Conservation (phyloP, 2,888 invertebrate species). For the Macrophya alboannulata region DNA sequence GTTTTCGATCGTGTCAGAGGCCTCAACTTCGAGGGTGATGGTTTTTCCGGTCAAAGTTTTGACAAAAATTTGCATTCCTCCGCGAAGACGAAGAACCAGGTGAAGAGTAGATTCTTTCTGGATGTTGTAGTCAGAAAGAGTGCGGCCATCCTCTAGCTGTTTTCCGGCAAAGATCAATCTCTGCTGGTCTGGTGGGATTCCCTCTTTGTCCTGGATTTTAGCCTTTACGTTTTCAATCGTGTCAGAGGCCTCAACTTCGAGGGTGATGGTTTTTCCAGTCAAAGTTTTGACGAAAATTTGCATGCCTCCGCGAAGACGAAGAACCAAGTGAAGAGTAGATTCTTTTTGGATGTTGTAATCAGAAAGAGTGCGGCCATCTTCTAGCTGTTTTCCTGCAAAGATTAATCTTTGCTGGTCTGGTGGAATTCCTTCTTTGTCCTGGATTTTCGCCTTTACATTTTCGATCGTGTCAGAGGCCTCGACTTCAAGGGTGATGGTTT, state of each 20-base stretch:
- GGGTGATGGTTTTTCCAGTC: conserved; percentile 68
- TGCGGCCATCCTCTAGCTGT: conserved; percentile 65
- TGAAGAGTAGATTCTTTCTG: conserved; percentile 61
- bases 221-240: conserved; percentile 68
- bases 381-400: conserved; percentile 69
- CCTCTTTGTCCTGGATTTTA: conserved; percentile 69
- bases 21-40: conserved; percentile 69
- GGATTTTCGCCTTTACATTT: too few species aligned
- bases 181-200: conserved; percentile 67
- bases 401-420: too few species aligned
- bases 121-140: conserved; percentile 65
- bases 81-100: conserved; percentile 50
- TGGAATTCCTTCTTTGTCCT: too few species aligned
- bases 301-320: conserved; percentile 69
- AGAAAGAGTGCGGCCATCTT: conserved; percentile 68
- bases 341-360: conserved; percentile 71
- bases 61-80: conserved; percentile 65
- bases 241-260: conserved; percentile 67
- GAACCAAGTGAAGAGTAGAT: conserved; percentile 67
- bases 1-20: conserved; percentile 66
- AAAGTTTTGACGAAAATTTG: conserved; percentile 71
- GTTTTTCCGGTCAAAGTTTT: conserved; percentile 67
- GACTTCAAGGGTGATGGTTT: too few species aligned
- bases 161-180: conserved; percentile 66
- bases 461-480: too few species aligned